Evolutionary conservation across 92 coral and sea anemone genomes (phyloP).

Genomic region (Heteractis magnifica): DNA sequence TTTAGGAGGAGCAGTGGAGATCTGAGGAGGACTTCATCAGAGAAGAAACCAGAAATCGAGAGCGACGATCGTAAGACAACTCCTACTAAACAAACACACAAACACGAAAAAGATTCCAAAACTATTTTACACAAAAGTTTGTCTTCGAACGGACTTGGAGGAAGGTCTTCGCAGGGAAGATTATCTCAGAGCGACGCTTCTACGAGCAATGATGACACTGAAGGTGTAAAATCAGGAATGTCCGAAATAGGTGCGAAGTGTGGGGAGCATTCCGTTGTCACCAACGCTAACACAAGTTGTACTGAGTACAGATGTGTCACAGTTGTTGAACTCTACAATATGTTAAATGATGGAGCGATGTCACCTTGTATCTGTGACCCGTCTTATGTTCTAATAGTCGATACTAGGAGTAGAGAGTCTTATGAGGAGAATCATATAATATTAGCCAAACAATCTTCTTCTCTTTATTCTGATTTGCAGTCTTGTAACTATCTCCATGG

Average conservation of each 20-base stretch:
- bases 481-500: conserved; percentile 53
- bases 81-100: conserved; percentile 26
- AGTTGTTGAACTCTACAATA: conserved; percentile 80
- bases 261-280: conserved; percentile 67
- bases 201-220: not conserved
- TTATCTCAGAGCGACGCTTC: not conserved
- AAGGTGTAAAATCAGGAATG: not conserved
- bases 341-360: conserved; percentile 85
- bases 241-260: conserved; percentile 17
- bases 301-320: conserved; percentile 45
- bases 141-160: not conserved
- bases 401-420: conserved; percentile 57
- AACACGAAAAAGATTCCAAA: conserved; percentile 11
- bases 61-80: conserved; percentile 12
- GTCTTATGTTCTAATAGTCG: conserved; percentile 78
- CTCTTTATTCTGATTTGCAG: conserved; percentile 63
- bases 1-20: conserved; percentile 37
- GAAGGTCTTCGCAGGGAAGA: not conserved
- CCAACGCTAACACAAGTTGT: conserved; percentile 31
- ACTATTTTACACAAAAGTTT: not conserved
- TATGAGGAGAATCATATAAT: conserved; percentile 74
- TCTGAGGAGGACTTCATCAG: conserved; percentile 30
- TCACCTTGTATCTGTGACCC: conserved; percentile 85
- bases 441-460: conserved; percentile 55
- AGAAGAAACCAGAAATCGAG: conserved; percentile 26